Base-by-base conservation (phyloP, 2,797 vertebrate genomes). In the Cossypha polioptera region DNA sequence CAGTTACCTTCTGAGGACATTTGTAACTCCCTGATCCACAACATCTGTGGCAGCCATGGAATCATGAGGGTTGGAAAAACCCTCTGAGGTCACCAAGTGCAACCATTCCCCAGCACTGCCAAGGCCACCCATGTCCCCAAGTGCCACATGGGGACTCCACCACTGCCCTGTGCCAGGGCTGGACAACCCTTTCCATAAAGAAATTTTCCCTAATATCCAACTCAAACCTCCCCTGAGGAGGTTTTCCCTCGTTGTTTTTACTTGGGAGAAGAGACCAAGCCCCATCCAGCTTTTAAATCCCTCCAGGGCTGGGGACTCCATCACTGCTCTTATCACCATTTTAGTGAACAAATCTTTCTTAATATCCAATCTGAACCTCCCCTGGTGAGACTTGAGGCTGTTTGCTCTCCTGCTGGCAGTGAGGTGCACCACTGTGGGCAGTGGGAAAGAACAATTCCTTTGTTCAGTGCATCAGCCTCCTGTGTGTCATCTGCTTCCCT, bases 141-240 rank as follows among this genome's bases (percentile, higher is more conserved):
- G 18, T n/a, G 38, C 45, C 62, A 67, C 62, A 24, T 18, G 11
- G 16, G 2, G 21, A 21, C 17, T 16, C 38, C 36, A 16, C 0
- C 19, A 9, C 43, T 31, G 5, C 20, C 28, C 43, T n/a, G n/a
- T 69, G 33, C 24, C 36, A 33, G 6, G 17, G 40, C 6, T 69
- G 31, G 9, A 61, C 16, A 53, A 0, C 16, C 6, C 9, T 53
- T 61, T 1, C 22, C 5, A 16, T 14, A 11, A 29, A 47, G 9
- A 1, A 47, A 47, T 62, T 33, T 5, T 15, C 38, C 47, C 29
- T 0, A 40, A 21, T 14, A 1, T 36, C 18, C 13, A 29, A 3
- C 1, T 9, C 9, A 9, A 35, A 35, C 38, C 38, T 38, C 38
- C 38, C 38, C 38, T 38, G 38, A 38, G 38, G 38, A 38, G 13